Conservation (phyloP, 2,113 vertebrate genomes). For the Ptilorrhoa leucosticta region DNA sequence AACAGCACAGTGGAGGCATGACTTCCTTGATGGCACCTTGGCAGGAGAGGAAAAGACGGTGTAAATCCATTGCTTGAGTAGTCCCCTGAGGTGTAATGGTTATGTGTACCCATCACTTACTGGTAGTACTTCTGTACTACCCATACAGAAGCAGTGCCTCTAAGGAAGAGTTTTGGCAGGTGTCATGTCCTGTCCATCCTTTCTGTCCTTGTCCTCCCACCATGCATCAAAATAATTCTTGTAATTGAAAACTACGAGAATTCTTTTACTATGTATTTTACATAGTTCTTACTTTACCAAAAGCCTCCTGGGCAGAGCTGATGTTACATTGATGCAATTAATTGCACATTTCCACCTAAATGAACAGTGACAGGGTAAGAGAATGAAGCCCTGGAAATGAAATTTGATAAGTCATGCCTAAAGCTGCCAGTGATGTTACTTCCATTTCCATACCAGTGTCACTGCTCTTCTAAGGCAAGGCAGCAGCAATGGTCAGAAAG, state of each 20-base stretch:
- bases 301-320: neutral
- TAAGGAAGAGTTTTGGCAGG: neutral
- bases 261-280: neutral
- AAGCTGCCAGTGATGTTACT: neutral
- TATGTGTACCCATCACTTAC: rapidly evolving
- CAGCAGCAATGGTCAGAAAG: neutral
- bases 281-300: neutral
- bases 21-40: neutral
- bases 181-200: neutral
- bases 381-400: neutral
- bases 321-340: neutral
- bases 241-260: neutral
- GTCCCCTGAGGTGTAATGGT: neutral
- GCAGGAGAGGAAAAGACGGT: neutral
- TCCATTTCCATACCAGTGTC: neutral
- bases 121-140: too few relatives aligned
- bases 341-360: neutral
- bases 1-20: neutral
- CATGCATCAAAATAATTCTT: neutral
- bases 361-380: neutral
- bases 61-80: neutral
- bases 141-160: neutral
- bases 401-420: neutral
- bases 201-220: neutral
- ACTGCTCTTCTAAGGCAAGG: neutral